Conservation (phyloP, 1,140 invertebrate genomes). For the Popillia japonica region DNA sequence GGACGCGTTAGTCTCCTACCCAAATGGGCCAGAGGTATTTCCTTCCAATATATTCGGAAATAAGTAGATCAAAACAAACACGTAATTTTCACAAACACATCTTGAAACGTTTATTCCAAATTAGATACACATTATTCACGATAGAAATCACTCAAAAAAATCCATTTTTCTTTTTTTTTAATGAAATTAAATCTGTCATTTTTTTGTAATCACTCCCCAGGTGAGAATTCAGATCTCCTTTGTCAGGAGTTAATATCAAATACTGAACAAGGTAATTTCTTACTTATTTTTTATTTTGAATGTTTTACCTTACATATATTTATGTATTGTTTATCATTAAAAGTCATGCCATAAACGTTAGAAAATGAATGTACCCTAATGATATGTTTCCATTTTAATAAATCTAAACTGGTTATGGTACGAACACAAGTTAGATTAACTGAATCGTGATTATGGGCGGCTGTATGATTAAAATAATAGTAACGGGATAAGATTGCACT, state of each 20-base stretch:
- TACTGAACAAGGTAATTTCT: constrained; percentile 47
- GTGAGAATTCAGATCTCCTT: constrained; percentile 67
- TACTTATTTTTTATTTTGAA: constrained; percentile 11
- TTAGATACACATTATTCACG: no score
- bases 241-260: constrained; percentile 65
- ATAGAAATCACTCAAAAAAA: no score
- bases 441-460: background rate
- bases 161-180: no score
- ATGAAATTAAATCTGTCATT: constrained; percentile 29
- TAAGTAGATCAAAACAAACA: background rate
- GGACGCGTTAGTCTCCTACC: constrained; percentile 65
- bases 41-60: background rate
- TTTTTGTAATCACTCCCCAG: constrained; percentile 52
- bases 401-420: background rate
- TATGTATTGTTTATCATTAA: background rate
- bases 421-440: background rate
- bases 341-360: background rate
- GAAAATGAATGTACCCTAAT: background rate
- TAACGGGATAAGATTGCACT: background rate
- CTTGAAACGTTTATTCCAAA: no score
- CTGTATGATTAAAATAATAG: background rate
- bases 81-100: no score
- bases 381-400: background rate
- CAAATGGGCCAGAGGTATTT: constrained; percentile 67
- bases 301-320: background rate